A percentile compares a stretch with the other conserved stretches of the same genome.
These are phyloP conservation scores for Proteles cristata DNA, from an alignment of 2,113 vertebrate genomes.

Conservation along the genomic window DNA sequence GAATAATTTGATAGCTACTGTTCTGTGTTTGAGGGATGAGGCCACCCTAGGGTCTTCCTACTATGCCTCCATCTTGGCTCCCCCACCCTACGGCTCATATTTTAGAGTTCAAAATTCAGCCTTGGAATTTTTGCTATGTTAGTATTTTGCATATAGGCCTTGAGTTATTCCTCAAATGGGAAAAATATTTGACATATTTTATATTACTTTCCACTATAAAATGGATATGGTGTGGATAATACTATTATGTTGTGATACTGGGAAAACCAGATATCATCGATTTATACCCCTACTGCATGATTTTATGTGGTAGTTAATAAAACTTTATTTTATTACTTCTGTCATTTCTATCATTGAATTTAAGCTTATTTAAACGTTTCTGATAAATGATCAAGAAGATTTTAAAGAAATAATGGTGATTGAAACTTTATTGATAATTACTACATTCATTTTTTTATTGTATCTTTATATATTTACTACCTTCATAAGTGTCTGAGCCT, in stretches of 20 bases:
- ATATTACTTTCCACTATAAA: background rate
- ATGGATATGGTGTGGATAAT: background rate
- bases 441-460: background rate
- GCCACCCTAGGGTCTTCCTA: background rate
- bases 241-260: background rate
- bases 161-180: background rate
- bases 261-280: background rate
- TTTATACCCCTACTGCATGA: background rate
- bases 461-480: background rate
- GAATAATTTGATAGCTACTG: too few species aligned
- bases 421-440: background rate
- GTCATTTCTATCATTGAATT: background rate
- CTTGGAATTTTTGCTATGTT: background rate
- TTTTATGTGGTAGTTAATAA: background rate
- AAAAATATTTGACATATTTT: background rate
- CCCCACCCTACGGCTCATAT: background rate
- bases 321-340: background rate
- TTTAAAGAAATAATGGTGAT: background rate
- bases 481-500: background rate
- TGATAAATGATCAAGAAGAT: background rate
- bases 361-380: background rate
- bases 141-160: background rate
- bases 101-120: background rate
- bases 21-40: too few species aligned
- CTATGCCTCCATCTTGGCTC: background rate